phyloP scores from a whole-genome alignment of 30 jellyfish, hydroid and myxozoan species.

The Aurelia sp. region DNA sequence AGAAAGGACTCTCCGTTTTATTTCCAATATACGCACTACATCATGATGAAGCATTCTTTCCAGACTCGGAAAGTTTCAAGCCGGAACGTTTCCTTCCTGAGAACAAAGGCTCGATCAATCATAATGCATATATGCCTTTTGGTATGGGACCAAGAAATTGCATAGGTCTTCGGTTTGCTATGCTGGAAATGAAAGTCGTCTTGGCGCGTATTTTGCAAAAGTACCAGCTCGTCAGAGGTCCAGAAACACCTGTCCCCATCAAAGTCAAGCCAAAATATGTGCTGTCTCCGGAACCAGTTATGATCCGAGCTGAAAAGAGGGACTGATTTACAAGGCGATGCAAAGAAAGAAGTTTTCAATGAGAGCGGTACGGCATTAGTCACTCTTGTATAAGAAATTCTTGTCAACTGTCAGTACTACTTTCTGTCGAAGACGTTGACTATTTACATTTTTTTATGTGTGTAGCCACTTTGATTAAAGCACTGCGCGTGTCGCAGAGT shows the following conservation, averaged over 20 bases:
- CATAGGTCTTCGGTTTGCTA: conserved; percentile 67
- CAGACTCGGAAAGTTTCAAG: conserved; percentile 65
- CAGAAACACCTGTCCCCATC: conserved; percentile 49
- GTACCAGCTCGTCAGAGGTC: conserved; percentile 53
- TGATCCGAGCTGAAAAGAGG: conserved; percentile 29
- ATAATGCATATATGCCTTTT: conserved; percentile 58
- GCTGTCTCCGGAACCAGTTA: conserved; percentile 51
- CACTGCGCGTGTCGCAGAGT: no score
- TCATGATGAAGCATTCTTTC: conserved; percentile 63
- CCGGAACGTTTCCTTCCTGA: conserved; percentile 79
- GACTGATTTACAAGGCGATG: no score
- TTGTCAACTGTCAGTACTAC: no score
- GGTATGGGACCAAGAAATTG: conserved; percentile 73
- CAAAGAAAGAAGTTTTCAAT: no score
- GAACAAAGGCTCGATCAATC: conserved; percentile 46
- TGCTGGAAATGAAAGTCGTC: conserved; percentile 58
- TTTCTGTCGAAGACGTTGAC: no score
- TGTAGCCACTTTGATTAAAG: no score
- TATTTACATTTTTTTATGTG: no score
- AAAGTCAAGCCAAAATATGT: conserved; percentile 22
- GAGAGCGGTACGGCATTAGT: no score
- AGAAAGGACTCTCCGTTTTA: conserved; percentile 37
- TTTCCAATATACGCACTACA: conserved; percentile 58
- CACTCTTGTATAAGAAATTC: no score
- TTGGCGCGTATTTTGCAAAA: conserved; percentile 41